Base-by-base conservation (phyloP, 2,797 vertebrate genomes). In the Nyctibius grandis region DNA sequence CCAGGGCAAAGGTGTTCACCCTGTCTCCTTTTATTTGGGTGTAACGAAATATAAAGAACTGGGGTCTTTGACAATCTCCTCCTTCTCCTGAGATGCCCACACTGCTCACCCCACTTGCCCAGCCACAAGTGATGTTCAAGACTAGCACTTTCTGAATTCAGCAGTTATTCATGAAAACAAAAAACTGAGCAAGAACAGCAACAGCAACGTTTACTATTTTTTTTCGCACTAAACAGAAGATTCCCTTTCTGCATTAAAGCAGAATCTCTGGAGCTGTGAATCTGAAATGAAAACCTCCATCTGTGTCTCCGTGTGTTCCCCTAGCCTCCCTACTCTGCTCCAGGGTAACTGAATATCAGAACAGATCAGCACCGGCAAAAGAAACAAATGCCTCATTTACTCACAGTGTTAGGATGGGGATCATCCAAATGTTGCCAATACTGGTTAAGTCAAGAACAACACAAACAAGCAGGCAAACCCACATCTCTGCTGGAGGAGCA, bases 221-320 rank as follows among this genome's bases (percentile, higher is more conserved):
- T 96, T 96, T 96, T 97, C 96, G 92, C 95, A 93, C 95, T 94
- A 85, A 96, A 93, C 93, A 93, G 88, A 96, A 96, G 92, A 95
- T 94, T 91, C 77, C 47, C 63, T 68, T 93, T 94, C 92, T 92
- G 29, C 64, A 73, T 89, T 94, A 79, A 89, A 92, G 51, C 25
- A 9, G 92, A 93, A 91, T 93, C 67, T 94, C 90, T 90, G 80
- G 97, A 97, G 67, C 93, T 95, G 96, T 94, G 95, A 97, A 96
- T 95, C 34, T 93, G 86, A 95, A 93, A 96, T 85, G 70, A 93
- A 95, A 97, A 82, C 86, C 81, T 95, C 94, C 93, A 96, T 97
- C 96, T 96, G 93, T 93, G 88, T 86, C 93, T 95, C 88, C 50
- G 19, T 95, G 94, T 96, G 96, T 95, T 97, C 86, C 77, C 84